Conservation (phyloP, 2,113 vertebrate species). For the Pachyramphus minor region DNA sequence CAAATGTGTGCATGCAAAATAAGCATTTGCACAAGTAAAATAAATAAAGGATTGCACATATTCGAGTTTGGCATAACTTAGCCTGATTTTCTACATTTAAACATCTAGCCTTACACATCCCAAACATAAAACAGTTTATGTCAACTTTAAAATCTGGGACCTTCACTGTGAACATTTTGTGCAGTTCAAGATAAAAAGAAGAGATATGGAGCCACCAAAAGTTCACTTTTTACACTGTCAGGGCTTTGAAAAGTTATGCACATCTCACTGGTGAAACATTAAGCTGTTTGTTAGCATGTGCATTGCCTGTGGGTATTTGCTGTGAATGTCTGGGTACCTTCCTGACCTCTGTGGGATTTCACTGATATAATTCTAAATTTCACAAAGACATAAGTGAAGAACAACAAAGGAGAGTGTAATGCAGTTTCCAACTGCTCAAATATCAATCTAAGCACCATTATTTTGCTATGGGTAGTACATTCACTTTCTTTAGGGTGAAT, state of each 20-base stretch:
- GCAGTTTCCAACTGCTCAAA: not conserved
- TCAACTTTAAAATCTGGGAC: not conserved
- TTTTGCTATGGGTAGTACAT: not conserved
- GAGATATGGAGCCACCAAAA: not conserved
- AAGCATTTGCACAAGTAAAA: slow-evolving; percentile 18
- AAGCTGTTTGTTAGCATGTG: not conserved
- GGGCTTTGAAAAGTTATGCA: not conserved
- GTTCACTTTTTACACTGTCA: not conserved
- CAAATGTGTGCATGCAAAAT: slow-evolving; percentile 39
- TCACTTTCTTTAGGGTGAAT: not conserved
- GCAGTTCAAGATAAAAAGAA: not conserved
- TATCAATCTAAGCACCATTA: not conserved
- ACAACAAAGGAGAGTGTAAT: not conserved
- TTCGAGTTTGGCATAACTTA: not conserved
- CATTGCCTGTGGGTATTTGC: not conserved
- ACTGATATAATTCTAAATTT: not conserved
- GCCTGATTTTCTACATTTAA: not conserved
- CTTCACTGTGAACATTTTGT: not conserved
- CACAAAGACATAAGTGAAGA: not conserved
- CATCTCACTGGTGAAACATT: not conserved
- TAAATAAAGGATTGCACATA: not conserved
- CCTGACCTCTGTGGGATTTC: not conserved
- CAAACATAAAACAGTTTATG: not conserved
- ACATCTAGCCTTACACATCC: not conserved
- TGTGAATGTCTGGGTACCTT: not conserved